Evolutionary conservation across 2,888 invertebrate species (phyloP).

Genomic region (Trachelus stipa): DNA sequence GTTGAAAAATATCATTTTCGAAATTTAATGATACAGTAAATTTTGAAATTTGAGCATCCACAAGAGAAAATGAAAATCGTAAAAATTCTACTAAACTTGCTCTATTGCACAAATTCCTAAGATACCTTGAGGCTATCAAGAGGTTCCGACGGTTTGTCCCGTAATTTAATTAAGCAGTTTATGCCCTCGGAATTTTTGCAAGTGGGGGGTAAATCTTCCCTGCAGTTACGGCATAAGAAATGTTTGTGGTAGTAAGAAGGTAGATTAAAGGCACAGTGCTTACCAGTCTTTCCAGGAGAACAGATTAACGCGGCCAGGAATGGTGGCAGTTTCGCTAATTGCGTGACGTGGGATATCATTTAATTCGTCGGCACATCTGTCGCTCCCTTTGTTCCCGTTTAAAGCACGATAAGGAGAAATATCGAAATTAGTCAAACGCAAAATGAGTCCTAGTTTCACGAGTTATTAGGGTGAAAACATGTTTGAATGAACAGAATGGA

Average conservation of each 20-base stretch:
- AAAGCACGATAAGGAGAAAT: neutral
- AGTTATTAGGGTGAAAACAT: neutral
- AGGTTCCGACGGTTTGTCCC: constrained; percentile 34
- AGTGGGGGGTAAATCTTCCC: neutral
- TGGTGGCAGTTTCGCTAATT: neutral
- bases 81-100: neutral
- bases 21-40: no score
- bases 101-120: neutral
- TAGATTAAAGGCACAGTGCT: neutral
- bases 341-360: neutral
- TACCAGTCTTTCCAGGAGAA: neutral
- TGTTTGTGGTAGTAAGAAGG: neutral
- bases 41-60: neutral
- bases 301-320: neutral
- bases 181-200: constrained; percentile 26
- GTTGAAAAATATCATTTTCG: neutral
- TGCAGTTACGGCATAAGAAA: neutral
- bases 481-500: neutral
- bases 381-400: neutral
- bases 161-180: constrained; percentile 46
- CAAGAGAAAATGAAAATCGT: neutral
- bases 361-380: neutral
- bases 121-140: neutral
- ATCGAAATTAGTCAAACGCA: neutral
- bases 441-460: neutral